Base-by-base conservation (phyloP, 2,888 invertebrate genomes). In the Pseudococcus viburni region DNA sequence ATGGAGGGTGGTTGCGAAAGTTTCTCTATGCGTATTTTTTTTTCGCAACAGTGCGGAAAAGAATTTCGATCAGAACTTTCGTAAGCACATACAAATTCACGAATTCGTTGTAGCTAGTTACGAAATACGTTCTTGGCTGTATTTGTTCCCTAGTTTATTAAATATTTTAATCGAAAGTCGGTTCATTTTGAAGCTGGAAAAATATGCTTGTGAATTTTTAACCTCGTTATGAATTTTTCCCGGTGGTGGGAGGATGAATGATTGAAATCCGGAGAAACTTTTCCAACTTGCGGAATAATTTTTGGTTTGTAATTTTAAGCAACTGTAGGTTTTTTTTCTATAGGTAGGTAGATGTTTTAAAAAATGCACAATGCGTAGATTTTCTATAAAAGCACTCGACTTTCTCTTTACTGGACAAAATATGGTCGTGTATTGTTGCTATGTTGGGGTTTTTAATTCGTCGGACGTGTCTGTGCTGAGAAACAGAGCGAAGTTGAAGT, bases 381-480 rank as follows among this genome's bases (percentile, higher is more conserved):
- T 59, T 59, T 59, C n/a, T 59, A 19, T 19, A 19, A 59, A 59
- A 22, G 59, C 6, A 59, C n/a, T 39, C 6, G 7, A 6, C 5
- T 59, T 59, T 59, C 59, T 59, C 19, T 59, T 59, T 19, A n/a
- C 59, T 7, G 22, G 19, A 59, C 59, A 59, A 59, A 59, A 59
- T 59, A 59, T 59, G 59, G 59, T 59, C 19, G n/a, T 19, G 59
- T n/a, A 59, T 59, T 59, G 59, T 59, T 59, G n/a, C n/a, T n/a
- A 22, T 9, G 59, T 22, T 9, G n/a, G 64, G 64, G 19, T 19
- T 64, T 22, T 22, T 22, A 64, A 64, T 55, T 55, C 55, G 22
- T 22, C 19, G 22, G 22, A 64, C 22, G 19, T 64, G 64, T 22
- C 64, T 22, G 8, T 64, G 22, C 22, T 64, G 7, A 22, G 22